Evolutionary conservation across 2,888 invertebrate species (phyloP), one percentile per base, ranked within the genome.

Genomic region (Amiota mariae): DNA sequence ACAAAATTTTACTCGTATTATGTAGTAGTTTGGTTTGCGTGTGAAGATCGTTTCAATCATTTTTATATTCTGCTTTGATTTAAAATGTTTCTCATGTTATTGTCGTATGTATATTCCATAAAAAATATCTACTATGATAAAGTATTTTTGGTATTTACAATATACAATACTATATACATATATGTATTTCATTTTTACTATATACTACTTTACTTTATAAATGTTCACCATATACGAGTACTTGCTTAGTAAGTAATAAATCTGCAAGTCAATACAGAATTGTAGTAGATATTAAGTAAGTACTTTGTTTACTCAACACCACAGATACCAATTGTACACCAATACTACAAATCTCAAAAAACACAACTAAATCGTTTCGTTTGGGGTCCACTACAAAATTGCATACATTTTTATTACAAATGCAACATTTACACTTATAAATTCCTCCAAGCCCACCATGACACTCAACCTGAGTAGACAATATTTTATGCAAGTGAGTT

Each of bases 31-130:
- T 61, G 71, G 73, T 72, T 83, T 83, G 84, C 84, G 86, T 84
- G 85, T 77, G 76, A 80, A 83, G 76, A 80, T 83, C 72, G 80
- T 83, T 85, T 82, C 81, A 82, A 84, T 83, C 83, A 83, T 84
- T 78, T 85, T 76, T 70, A 76, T 75, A 82, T 18, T n/a, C 59
- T 57, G 77, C 80, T 78, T 78, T 85, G 85, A 85, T 83, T 85
- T 80, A 81, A 83, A 82, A 82, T 80, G 82, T 82, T 82, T 83
- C 81, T 75, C 83, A 81, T 84, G 83, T 84, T 76, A 13, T 36
- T 54, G 67, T 54, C 67, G 67, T 54, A 15, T 66, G 36, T 36
- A 36, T 36, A 36, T 2, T 36, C 36, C 36, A 36, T 36, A 36
- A 36, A 36, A 36, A 36, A 36, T 36, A 36, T 36, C 36, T 36